A percentile compares a stretch with the other conserved stretches of the same genome.
These are phyloP conservation scores for Zophobas atratus DNA, from an alignment of 1,140 invertebrate species.

Conservation along the genomic window DNA sequence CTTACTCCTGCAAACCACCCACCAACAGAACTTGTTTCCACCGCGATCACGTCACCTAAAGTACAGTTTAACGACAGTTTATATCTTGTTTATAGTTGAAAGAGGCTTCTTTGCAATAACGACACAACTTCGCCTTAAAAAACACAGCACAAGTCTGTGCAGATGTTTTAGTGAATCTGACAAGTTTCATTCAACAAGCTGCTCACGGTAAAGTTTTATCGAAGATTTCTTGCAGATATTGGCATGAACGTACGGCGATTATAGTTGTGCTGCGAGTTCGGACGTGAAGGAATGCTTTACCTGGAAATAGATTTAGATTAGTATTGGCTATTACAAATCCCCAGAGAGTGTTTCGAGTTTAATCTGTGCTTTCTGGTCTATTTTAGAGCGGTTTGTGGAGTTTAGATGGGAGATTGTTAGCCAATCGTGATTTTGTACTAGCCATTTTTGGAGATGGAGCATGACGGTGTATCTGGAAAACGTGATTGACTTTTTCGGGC, in stretches of 20 bases:
- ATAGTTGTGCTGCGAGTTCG: background rate
- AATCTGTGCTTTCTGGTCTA: too few relatives aligned
- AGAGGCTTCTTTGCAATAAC: conserved; percentile 38
- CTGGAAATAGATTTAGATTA: background rate
- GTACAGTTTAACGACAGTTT: conserved; percentile 44
- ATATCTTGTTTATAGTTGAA: conserved; percentile 38
- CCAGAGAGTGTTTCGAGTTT: background rate
- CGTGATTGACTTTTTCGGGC: too few relatives aligned
- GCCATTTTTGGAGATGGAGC: too few relatives aligned
- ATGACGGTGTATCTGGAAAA: too few relatives aligned
- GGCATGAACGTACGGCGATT: background rate
- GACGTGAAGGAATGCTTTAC: background rate
- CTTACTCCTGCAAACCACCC: too few relatives aligned
- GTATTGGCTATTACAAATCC: background rate
- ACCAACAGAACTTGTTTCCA: too few relatives aligned
- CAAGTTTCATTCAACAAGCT: conserved; percentile 31
- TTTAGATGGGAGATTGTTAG: too few relatives aligned
- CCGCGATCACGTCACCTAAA: conserved; percentile 34
- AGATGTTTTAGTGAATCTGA: conserved; percentile 16
- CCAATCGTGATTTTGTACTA: too few relatives aligned
- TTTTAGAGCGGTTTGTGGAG: too few relatives aligned
- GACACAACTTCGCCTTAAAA: conserved; percentile 7
- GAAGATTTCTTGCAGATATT: conserved; percentile 17
- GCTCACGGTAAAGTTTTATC: conserved; percentile 15
- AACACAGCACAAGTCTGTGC: conserved; percentile 16